Evolutionary conservation across 2,797 vertebrate species (phyloP), one percentile per base, ranked within the genome.

Genomic region (Chelon labrosus): DNA sequence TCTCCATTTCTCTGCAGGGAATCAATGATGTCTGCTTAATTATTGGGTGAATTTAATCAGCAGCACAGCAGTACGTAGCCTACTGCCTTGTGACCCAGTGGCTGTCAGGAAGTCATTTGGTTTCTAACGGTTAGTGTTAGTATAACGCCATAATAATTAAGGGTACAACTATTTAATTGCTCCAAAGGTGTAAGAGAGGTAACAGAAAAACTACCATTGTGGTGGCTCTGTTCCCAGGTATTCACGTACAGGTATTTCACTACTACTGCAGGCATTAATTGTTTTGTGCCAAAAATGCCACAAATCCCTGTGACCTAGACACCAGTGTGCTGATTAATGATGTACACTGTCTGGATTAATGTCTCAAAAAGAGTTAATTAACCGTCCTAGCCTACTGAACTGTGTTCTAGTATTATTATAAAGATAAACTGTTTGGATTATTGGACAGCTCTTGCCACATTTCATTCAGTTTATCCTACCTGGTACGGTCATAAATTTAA

Each of bases 11-110:
- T 94, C 89, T 75, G 83, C 66, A 66, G 88, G 88, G 91, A 94
- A 95, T 95, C 95, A 94, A 96, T 95, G 91, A 85, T 91, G 91
- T 94, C 94, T 93, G 93, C 92, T 93, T 95, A 96, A 95, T 95
- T 94, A 95, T 92, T 93, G 93, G 91, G 84, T 89, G 88, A 92
- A 94, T 94, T 93, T 92, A 95, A 95, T 95, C 92, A 95, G 90
- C 67, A 31, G 73, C 90, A 85, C 90, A 88, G 90, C 85, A 86
- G 88, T 94, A 92, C 92, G 93, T 92, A 35, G 31, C 31, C 31
- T 35, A 94, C 92, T 91, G 88, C 86, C 87, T 85, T 81, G 91
- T 91, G 90, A 94, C 86, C 93, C 89, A 76, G 73, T 85, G 88
- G 90, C 90, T 88, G 90, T 93, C 90, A 90, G 80, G 86, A 92